Evolutionary conservation across 2,797 vertebrate species (phyloP).

Genomic region (Hippopotamyrus pictus): DNA sequence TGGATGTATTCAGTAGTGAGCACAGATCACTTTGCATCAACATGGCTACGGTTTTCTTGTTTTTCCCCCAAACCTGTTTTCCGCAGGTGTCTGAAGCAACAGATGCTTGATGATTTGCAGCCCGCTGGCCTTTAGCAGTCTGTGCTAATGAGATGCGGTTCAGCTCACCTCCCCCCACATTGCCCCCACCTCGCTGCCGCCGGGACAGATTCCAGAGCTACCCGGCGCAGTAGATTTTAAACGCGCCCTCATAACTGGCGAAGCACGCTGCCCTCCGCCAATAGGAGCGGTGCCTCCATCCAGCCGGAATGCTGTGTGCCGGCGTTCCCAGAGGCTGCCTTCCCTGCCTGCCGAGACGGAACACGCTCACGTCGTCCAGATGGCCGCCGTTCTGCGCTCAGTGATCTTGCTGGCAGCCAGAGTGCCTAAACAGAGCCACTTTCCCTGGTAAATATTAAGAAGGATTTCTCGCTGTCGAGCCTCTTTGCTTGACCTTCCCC

Average conservation of each 20-base stretch:
- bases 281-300: background rate
- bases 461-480: background rate
- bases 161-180: background rate
- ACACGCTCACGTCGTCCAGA: background rate
- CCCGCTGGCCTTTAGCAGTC: background rate
- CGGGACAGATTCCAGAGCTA: background rate
- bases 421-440: background rate
- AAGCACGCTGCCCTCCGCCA: background rate
- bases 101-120: background rate
- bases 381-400: background rate
- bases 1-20: background rate
- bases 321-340: background rate
- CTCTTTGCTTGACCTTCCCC: background rate
- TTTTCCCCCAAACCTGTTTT: background rate
- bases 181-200: background rate
- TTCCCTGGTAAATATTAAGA: background rate
- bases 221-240: background rate
- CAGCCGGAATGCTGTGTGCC: background rate
- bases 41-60: background rate
- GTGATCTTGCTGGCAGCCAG: background rate
- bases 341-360: background rate
- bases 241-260: background rate
- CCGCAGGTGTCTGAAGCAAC: conserved; percentile 11
- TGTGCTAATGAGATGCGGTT: conserved; percentile 2
- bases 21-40: background rate